phyloP scores from a whole-genome alignment of 2,888 invertebrate species.

The Agrochola litura region DNA sequence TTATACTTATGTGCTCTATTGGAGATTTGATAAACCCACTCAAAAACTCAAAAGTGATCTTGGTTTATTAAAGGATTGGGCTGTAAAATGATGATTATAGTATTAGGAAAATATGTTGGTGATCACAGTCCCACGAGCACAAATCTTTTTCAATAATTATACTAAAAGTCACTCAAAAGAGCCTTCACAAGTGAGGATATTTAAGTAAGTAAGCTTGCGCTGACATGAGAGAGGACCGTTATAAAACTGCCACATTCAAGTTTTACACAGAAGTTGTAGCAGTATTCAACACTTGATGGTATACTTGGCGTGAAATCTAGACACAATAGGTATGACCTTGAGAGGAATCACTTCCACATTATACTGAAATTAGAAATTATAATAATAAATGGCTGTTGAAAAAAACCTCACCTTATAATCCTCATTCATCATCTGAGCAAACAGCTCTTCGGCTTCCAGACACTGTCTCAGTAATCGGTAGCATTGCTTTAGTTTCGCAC shows the following conservation, averaged over 20 bases:
- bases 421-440: background rate
- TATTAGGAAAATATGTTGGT: background rate
- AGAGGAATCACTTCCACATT: background rate
- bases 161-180: background rate
- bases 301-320: background rate
- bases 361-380: background rate
- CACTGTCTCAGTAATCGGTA: slow-evolving; percentile 1
- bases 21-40: background rate
- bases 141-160: background rate
- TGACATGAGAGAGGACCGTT: background rate
- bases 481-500: background rate
- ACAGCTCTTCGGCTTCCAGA: background rate
- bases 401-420: background rate
- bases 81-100: background rate
- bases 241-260: too few species aligned
- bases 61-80: background rate
- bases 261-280: background rate
- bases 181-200: background rate
- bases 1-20: background rate
- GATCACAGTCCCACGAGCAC: too few species aligned
- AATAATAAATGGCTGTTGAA: background rate
- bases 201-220: too few species aligned
- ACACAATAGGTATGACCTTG: background rate
- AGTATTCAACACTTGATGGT: background rate
- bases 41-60: background rate